Percentiles rank a stretch among this genome's conserved stretches.
Conservation (phyloP, 2,797 vertebrate genomes). For the Chelmon rostratus region DNA sequence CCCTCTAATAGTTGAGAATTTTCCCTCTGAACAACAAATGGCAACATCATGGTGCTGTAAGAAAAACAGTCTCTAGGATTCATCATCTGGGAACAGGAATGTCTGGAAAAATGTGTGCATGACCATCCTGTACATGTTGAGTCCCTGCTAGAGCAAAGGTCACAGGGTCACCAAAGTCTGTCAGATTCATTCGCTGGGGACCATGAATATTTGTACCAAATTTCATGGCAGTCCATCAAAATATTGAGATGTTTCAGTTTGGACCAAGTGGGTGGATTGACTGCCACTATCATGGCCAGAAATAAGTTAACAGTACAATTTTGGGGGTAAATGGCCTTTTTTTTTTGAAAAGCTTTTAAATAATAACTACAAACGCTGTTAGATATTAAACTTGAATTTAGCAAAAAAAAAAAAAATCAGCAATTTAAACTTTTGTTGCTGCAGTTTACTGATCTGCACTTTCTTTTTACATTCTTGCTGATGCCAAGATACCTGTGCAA, state of each 20-base stretch:
- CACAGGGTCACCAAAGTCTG: no score
- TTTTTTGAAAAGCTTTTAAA: no score
- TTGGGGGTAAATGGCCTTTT: no score
- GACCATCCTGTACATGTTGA: background rate
- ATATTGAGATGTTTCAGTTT: background rate
- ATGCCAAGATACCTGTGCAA: background rate
- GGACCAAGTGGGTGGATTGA: background rate
- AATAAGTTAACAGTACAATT: background rate
- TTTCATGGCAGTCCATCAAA: background rate
- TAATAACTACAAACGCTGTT: no score
- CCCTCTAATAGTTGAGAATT: background rate
- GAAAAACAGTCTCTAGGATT: background rate
- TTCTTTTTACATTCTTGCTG: background rate
- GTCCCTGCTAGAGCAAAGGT: background rate
- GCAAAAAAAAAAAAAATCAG: background rate
- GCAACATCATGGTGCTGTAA: no score
- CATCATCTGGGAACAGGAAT: no score
- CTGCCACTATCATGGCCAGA: background rate
- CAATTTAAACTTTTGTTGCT: background rate
- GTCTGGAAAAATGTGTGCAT: no score
- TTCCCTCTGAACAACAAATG: no score
- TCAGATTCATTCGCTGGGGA: background rate
- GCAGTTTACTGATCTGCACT: background rate
- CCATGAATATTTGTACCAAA: background rate
- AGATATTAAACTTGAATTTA: background rate